Conservation (phyloP, 1,140 invertebrate genomes). For the Cryptotermes secundus region DNA sequence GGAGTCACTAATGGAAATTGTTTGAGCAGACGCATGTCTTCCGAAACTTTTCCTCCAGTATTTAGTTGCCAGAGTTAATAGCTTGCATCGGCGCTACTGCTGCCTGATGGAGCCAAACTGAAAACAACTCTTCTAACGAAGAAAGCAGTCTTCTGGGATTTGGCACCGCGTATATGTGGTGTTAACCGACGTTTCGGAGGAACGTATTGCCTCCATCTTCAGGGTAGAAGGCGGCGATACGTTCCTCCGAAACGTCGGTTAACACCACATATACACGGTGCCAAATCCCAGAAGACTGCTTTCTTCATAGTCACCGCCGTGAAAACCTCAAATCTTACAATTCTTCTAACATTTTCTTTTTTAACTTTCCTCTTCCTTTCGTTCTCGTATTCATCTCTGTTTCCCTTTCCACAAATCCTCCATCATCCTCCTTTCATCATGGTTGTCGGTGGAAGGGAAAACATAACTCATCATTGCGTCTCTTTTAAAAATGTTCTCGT, state of each 20-base stretch:
- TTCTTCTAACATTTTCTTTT: not conserved
- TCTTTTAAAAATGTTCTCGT: not conserved
- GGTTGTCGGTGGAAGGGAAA: not conserved
- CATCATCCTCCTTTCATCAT: not conserved
- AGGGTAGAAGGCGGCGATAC: too few relatives aligned
- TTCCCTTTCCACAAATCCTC: too few relatives aligned
- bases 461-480: not conserved
- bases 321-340: too few relatives aligned
- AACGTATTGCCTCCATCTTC: too few relatives aligned
- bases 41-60: not conserved
- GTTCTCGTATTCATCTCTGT: not conserved
- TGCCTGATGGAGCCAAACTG: not conserved
- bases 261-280: too few relatives aligned
- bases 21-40: not conserved
- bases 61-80: not conserved
- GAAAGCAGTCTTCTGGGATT: too few relatives aligned
- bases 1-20: conserved; percentile 19
- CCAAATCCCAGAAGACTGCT: too few relatives aligned
- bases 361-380: not conserved
- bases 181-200: too few relatives aligned
- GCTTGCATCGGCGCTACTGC: not conserved
- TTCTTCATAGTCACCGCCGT: too few relatives aligned
- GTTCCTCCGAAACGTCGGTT: too few relatives aligned
- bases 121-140: not conserved
- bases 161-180: too few relatives aligned